Percentiles rank a stretch among this genome's conserved stretches.
phyloP scores from a whole-genome alignment of 1,140 invertebrate species.

The Apis laboriosa region DNA sequence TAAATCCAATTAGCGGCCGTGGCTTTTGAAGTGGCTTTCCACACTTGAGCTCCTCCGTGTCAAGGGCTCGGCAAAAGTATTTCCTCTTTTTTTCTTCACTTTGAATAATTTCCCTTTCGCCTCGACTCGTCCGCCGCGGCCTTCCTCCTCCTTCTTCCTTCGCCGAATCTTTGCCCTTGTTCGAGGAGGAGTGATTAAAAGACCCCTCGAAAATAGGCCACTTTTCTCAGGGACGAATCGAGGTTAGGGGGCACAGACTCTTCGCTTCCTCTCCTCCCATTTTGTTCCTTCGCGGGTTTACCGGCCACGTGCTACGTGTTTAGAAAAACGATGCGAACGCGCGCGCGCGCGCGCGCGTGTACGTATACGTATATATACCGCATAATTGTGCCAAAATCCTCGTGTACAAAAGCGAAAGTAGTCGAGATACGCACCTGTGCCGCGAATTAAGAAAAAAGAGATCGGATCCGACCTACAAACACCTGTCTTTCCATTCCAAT shows the following conservation, averaged over 20 bases:
- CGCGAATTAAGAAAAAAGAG: too few relatives aligned
- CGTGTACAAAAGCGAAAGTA: too few relatives aligned
- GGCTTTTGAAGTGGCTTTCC: conserved; percentile 67
- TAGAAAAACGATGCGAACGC: too few relatives aligned
- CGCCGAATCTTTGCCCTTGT: conserved; percentile 34
- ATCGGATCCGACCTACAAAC: too few relatives aligned
- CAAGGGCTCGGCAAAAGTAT: conserved; percentile 62
- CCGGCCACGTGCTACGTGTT: too few relatives aligned
- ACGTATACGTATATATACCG: too few relatives aligned
- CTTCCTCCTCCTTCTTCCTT: conserved; percentile 39
- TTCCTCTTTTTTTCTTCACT: conserved; percentile 44
- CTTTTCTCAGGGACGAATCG: background rate
- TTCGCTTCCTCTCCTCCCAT: background rate
- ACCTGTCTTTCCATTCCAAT: too few relatives aligned
- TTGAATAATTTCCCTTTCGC: conserved; percentile 63
- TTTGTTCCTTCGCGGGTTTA: too few relatives aligned
- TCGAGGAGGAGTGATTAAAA: background rate
- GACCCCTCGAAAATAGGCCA: background rate
- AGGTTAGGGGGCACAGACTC: too few relatives aligned
- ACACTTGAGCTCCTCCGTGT: conserved; percentile 66
- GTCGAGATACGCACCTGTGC: too few relatives aligned
- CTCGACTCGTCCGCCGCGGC: conserved; percentile 34
- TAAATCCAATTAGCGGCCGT: conserved; percentile 69
- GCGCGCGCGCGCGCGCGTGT: too few relatives aligned
- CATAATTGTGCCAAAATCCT: too few relatives aligned